Evolutionary conservation across 2,888 invertebrate species (phyloP), one percentile per base, ranked within the genome.

Genomic region (Pharmacophagus antenor): DNA sequence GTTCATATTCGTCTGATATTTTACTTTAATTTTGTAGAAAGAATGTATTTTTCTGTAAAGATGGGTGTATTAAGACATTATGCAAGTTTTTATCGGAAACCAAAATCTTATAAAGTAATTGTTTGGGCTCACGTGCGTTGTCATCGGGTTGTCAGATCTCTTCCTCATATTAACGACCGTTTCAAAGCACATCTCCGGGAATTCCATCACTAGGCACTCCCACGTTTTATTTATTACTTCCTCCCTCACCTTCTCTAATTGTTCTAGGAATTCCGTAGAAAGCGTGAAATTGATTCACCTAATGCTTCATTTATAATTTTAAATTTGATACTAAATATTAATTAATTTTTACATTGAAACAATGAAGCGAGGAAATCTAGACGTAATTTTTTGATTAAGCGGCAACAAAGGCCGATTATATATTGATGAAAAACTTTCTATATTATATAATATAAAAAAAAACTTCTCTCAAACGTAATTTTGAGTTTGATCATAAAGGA

Each of bases 221-320:
- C 80, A 79, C 77, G 73, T 71, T 67, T 73, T 84, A 88, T 88
- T 89, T 87, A 88, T 85, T 70, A 71, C 77, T 89, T 88, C 88
- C 88, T 83, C 77, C 70, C 62, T 66, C 59, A 56, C 60, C 56
- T 56, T 69, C 67, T 69, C 69, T 74, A 76, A 83, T 82, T 83
- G 79, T 87, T 82, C 80, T 70, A 56, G 67, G 81, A 80, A 80
- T 59, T 59, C 67, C 44, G 50, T 59, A 47, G 60, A 65, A 63
- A 59, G 48, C 47, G 22, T 61, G 47, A 27, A 51, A 61, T 56
- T 42, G 52, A 51, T 57, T 58, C 31, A 59, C 17, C 49, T 53
- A 48, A 52, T 47, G 53, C 42, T 56, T n/a, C n/a, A 37, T 37
- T 21, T 21, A 22, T 59, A 10, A 49, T 22, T 54, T 42, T 47